phyloP scores from a whole-genome alignment of 1,140 invertebrate genomes.

The Luehdorfia chinensis region DNA sequence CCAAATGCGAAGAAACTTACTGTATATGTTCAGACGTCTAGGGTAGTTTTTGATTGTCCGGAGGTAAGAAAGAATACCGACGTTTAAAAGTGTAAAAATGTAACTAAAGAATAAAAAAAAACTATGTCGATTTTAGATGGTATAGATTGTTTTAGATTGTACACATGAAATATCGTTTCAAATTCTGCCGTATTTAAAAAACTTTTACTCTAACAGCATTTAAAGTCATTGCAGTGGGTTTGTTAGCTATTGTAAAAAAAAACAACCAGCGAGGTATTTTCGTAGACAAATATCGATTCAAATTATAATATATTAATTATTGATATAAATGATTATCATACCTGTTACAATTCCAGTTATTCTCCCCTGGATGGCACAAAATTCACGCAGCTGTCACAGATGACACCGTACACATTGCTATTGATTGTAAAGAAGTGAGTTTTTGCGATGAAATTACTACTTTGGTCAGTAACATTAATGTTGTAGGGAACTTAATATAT shows the following conservation, averaged over 20 bases:
- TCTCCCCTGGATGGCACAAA: constrained; percentile 89
- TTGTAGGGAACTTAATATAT: too few relatives aligned
- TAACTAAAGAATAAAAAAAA: not conserved
- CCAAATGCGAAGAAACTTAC: constrained; percentile 80
- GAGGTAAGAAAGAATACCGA: constrained; percentile 44
- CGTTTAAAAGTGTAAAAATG: not conserved
- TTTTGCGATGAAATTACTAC: not conserved
- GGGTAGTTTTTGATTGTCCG: constrained; percentile 38
- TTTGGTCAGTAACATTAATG: too few relatives aligned
- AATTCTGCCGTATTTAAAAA: too few relatives aligned
- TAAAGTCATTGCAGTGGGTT: too few relatives aligned
- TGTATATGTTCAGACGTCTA: constrained; percentile 74
- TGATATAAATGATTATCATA: too few relatives aligned
- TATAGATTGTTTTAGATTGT: too few relatives aligned
- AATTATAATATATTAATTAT: too few relatives aligned
- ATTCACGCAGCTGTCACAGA: constrained; percentile 85
- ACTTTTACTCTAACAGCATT: too few relatives aligned
- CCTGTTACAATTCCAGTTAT: constrained; percentile 79
- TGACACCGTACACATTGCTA: constrained; percentile 81
- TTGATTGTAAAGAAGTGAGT: constrained; percentile 81
- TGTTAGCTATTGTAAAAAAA: too few relatives aligned
- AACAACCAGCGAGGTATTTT: too few relatives aligned
- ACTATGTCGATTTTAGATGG: constrained; percentile 4
- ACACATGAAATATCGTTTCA: too few relatives aligned
- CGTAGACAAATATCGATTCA: too few relatives aligned